These are phyloP conservation scores for Trichomycterus rosablanca DNA, from an alignment of 2,113 vertebrate species.

Conservation along the genomic window DNA sequence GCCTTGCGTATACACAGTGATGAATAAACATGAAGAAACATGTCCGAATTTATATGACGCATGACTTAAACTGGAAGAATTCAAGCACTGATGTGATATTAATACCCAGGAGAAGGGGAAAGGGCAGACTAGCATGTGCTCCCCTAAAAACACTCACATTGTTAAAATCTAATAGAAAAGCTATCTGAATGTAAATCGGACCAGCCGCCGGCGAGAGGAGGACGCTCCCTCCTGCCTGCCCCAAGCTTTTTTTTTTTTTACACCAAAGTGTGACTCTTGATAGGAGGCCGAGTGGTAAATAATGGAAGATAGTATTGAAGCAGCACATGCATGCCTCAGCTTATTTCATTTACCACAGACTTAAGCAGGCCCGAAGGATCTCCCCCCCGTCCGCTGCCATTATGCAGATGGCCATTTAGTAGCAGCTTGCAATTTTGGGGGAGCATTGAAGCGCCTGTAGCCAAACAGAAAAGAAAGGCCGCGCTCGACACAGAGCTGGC, in stretches of 20 bases:
- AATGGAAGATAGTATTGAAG: conserved; percentile 34
- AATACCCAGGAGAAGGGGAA: conserved; percentile 45
- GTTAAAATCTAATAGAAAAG: conserved; percentile 70
- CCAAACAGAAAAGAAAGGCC: conserved; percentile 35
- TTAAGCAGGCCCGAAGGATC: conserved; percentile 40
- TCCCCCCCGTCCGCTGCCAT: conserved; percentile 52
- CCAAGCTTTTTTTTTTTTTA: no score
- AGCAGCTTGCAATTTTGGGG: conserved; percentile 51
- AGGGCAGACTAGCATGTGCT: conserved; percentile 18
- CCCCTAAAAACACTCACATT: conserved; percentile 56
- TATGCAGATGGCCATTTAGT: conserved; percentile 57
- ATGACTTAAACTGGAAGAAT: conserved; percentile 59
- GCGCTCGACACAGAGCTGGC: conserved; percentile 22
- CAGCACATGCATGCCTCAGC: conserved; percentile 35
- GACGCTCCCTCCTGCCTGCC: no score
- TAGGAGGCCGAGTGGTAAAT: conserved; percentile 20
- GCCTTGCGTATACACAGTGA: conserved; percentile 32
- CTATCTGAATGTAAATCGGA: conserved; percentile 68
- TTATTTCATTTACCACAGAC: conserved; percentile 65
- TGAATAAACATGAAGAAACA: conserved; percentile 79
- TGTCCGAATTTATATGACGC: conserved; percentile 64
- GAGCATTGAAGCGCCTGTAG: conserved; percentile 49
- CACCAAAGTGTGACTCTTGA: no score
- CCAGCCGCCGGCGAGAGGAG: conserved; percentile 37
- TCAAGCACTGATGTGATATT: conserved; percentile 59